Percentiles rank a stretch among this genome's conserved stretches.
Conservation (phyloP, 1,140 invertebrate species). For the Penaeus japonicus region DNA sequence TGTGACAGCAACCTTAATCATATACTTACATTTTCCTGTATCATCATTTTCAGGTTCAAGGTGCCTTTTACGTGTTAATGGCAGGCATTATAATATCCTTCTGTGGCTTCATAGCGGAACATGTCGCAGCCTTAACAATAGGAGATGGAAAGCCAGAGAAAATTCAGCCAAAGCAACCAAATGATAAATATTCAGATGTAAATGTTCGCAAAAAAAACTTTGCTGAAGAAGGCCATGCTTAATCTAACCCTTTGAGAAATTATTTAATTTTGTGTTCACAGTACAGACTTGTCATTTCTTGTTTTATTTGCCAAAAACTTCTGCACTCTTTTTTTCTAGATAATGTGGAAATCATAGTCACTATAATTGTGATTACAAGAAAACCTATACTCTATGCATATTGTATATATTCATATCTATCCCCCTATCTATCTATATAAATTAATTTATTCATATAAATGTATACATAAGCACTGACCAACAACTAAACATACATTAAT, state of each 20-base stretch:
- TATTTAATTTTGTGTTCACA: too few species aligned
- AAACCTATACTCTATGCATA: too few species aligned
- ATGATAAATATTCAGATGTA: not conserved
- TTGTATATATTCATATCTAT: too few species aligned
- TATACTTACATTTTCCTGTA: not conserved
- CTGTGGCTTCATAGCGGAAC: not conserved
- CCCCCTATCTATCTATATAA: too few species aligned
- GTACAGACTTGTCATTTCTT: too few species aligned
- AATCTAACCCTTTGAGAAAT: too few species aligned
- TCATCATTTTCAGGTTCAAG: conserved; percentile 11
- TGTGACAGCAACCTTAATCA: not conserved
- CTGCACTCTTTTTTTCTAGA: too few species aligned
- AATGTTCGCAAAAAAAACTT: not conserved
- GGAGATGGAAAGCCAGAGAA: not conserved
- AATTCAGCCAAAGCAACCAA: not conserved
- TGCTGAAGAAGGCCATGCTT: too few species aligned
- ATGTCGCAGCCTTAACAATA: not conserved
- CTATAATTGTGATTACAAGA: not conserved
- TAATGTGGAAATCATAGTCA: not conserved
- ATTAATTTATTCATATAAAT: too few species aligned
- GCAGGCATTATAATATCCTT: not conserved
- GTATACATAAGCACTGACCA: too few species aligned
- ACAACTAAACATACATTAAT: too few species aligned
- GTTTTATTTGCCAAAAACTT: too few species aligned
- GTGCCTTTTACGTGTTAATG: conserved; percentile 34